These are phyloP conservation scores for Okamejei kenojei DNA, from an alignment of 2,797 vertebrate genomes.

Conservation along the genomic window DNA sequence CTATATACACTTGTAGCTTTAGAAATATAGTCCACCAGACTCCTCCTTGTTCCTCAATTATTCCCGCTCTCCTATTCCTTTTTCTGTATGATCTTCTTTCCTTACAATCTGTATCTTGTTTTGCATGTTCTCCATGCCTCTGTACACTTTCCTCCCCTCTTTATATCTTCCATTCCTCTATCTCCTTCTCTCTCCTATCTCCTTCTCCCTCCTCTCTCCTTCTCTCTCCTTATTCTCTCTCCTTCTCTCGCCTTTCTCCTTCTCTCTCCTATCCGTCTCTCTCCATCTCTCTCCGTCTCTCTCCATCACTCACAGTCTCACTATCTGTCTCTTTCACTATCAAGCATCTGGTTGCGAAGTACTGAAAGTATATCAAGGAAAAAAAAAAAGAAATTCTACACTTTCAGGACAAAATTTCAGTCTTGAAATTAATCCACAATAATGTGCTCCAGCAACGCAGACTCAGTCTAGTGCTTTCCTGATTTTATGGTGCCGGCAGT, in stretches of 20 bases:
- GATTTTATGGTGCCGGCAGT: background rate
- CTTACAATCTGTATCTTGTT: background rate
- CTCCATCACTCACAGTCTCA: background rate
- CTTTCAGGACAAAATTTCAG: background rate
- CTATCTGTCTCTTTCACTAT: background rate
- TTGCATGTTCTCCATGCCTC: background rate
- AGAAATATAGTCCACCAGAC: background rate
- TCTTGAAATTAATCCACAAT: background rate
- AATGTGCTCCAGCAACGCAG: background rate
- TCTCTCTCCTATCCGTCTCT: background rate
- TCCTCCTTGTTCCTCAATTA: background rate
- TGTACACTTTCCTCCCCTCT: background rate
- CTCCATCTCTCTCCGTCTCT: background rate
- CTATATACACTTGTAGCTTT: background rate
- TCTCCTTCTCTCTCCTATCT: background rate
- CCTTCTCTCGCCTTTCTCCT: background rate
- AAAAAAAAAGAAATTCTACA: background rate
- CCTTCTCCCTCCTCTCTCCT: too few relatives aligned
- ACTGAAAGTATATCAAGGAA: background rate
- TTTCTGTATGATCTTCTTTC: background rate
- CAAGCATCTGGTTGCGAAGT: background rate
- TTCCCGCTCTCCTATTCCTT: background rate
- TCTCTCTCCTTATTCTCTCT: background rate
- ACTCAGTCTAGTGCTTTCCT: background rate
- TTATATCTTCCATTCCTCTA: background rate